phyloP scores from a whole-genome alignment of 2,888 invertebrate genomes.

The Teleogryllus oceanicus region DNA sequence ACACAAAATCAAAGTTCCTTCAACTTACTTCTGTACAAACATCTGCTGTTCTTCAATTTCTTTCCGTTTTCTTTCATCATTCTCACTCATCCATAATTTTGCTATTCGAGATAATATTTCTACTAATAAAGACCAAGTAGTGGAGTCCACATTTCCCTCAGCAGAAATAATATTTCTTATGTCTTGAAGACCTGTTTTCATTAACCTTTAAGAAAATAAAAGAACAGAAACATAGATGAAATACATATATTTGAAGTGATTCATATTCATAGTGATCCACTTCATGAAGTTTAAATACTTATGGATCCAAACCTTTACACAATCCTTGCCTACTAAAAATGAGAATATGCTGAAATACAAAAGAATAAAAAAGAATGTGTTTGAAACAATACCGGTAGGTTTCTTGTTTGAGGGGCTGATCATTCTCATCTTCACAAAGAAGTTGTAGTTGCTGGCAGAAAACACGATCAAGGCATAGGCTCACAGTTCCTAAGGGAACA shows the following conservation, averaged over 20 bases:
- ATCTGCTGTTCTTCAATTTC: slow-evolving; percentile 73
- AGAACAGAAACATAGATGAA: not conserved
- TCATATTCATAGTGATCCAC: no score
- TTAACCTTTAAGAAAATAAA: slow-evolving; percentile 50
- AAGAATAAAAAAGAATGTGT: not conserved
- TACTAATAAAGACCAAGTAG: slow-evolving; percentile 51
- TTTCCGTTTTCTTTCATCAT: slow-evolving; percentile 62
- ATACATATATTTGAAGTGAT: no score
- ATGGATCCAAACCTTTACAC: no score
- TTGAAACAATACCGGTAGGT: not conserved
- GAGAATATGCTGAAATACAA: not conserved
- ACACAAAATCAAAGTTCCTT: not conserved
- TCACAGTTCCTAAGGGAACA: not conserved
- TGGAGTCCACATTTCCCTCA: slow-evolving; percentile 18
- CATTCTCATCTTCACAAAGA: not conserved
- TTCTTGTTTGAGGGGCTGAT: not conserved
- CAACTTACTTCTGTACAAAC: slow-evolving; percentile 28
- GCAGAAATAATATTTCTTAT: not conserved
- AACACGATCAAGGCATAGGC: not conserved
- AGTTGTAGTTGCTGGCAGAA: not conserved
- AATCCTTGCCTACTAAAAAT: no score
- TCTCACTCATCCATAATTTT: slow-evolving; percentile 71
- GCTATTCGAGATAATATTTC: slow-evolving; percentile 60
- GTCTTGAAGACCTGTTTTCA: slow-evolving; percentile 48
- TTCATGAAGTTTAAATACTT: no score